Base-by-base conservation (phyloP, 2,888 invertebrate species). In the Rhopalosiphum nymphaeae region DNA sequence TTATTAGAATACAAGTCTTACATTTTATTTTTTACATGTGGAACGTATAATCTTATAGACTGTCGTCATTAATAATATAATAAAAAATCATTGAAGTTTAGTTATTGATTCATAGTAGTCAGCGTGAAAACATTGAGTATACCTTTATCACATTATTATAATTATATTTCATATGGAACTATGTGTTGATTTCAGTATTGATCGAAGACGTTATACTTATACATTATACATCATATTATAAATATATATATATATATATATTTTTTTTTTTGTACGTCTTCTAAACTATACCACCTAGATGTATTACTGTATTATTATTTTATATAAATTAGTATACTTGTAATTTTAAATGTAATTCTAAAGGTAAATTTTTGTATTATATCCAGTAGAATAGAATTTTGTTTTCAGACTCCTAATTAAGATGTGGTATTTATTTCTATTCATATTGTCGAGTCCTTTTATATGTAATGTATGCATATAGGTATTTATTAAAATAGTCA, bases 161-260 rank as follows among this genome's bases (percentile, higher is more conserved):
- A 36, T 78, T 36, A 21, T 78, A 78, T 16, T 90, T 91, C 46
- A 86, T 86, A 92, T 1, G 21, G 49, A 49, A 87, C 46, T 49
- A 49, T 93, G 92, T 89, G 78, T 44, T 56, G 53, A 93, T 93
- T 93, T 93, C 92, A 93, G 88, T 93, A 92, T 92, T 92, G 92
- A n/a, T 93, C 92, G 78, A 93, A 93, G 78, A 93, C 78, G 88
- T 89, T 89, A 89, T 53, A 78, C 42, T 42, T 57, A 91, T 85
- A 56, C 44, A 86, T 49, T 78, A 78, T 85, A 57, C 44, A 89
- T 89, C 29, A 89, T 89, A 56, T 89, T 89, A 57, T 61, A 29
- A n/a, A 44, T 57, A 61, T 89, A 44, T 89, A 89, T 57, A 56
- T 61, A 61, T 90, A 44, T 57, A 2, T 88, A 44, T 44, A 44